Percentiles rank a stretch among this genome's conserved stretches.
These are phyloP conservation scores for Phalacrocorax pelagicus DNA, from an alignment of 2,113 vertebrate genomes.

Conservation along the genomic window DNA sequence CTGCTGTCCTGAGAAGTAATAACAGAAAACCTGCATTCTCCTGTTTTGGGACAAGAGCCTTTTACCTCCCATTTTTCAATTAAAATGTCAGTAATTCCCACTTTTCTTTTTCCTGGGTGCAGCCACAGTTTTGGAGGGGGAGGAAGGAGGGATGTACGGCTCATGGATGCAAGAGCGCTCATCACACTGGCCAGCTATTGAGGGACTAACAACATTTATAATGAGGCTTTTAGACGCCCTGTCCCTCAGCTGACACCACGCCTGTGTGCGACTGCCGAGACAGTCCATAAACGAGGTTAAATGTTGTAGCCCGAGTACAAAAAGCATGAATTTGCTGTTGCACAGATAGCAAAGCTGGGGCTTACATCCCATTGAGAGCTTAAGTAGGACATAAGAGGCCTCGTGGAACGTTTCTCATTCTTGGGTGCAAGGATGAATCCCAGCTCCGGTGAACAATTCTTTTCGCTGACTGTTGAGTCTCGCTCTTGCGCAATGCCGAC, in stretches of 20 bases:
- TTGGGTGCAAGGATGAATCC: neutral
- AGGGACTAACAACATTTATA: too few relatives aligned
- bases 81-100: neutral
- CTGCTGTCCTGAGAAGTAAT: neutral
- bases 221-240: neutral
- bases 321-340: neutral
- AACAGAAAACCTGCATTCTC: neutral
- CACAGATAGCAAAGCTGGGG: neutral
- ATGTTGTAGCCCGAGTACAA: neutral
- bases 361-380: neutral
- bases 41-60: neutral
- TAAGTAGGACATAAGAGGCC: neutral
- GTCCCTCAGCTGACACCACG: neutral
- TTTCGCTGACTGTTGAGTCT: too few relatives aligned
- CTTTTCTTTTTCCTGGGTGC: neutral
- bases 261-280: neutral
- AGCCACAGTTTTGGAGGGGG: neutral
- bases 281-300: neutral
- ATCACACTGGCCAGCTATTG: rapidly evolving
- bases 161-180: neutral
- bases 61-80: too few relatives aligned
- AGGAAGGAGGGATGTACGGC: neutral
- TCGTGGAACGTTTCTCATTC: neutral
- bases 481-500: neutral
- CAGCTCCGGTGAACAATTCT: neutral